Evolutionary conservation across 2,888 invertebrate species (phyloP), one percentile per base, ranked within the genome.

Genomic region (Metalampra italica): DNA sequence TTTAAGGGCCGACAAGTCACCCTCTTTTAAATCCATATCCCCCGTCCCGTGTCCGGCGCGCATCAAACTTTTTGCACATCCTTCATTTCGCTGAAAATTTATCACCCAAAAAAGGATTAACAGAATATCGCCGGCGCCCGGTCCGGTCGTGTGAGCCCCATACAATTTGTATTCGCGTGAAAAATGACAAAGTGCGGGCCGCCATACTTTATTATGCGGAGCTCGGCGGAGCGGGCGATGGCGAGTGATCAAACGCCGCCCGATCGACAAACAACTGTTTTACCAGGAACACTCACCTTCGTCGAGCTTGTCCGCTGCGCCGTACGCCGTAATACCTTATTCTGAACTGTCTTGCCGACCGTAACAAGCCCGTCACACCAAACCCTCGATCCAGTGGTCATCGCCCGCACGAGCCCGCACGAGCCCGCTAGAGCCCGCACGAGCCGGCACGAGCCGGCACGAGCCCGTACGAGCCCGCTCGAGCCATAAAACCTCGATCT

Each of bases 41-140:
- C 2, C 22, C 22, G 3, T 22, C 5, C n/a, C n/a, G 36, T 36
- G n/a, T 36, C 22, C 22, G n/a, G 22, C 22, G 7, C 36, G n/a
- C 36, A 36, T 36, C 40, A 29, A 40, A 40, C 9, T 22, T 40
- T 40, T 22, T 11, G 40, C 40, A 22, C 42, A 30, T 42, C 42
- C 42, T 29, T 30, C 42, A 42, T 42, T 42, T 30, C 12, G 2
- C 29, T 22, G 30, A 11, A 29, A 42, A 42, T 42, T 42, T 42
- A 42, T 42, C 12, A 29, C 12, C n/a, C 30, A 30, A 30, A 40
- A 42, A 42, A 30, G 42, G 42, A 42, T 42, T 42, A 42, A 42
- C 42, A 29, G 42, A 42, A 42, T 42, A 40, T 40, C 22, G 11
- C 40, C 7, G 36, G 40, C 8, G 9, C 40, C 40, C 40, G n/a